Conservation (phyloP, 2,113 vertebrate genomes). For the Phodopus roborovskii region DNA sequence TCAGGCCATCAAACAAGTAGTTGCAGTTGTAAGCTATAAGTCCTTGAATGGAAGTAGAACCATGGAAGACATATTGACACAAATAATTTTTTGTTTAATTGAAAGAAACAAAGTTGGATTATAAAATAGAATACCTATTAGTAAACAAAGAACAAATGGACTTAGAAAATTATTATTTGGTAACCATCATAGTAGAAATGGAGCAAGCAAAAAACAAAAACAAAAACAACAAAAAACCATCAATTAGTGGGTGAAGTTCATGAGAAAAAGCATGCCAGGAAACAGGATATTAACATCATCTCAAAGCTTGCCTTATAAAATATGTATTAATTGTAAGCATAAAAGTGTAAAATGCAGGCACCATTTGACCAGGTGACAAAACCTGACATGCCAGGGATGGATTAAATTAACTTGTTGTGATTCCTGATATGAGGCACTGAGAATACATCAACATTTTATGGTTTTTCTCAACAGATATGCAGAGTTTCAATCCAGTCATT, state of each 20-base stretch:
- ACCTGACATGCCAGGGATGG: not conserved
- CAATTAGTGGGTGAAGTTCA: slow-evolving; percentile 33
- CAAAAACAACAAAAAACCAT: no score
- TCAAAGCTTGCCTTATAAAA: not conserved
- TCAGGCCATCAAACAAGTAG: slow-evolving; percentile 26
- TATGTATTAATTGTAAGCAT: slow-evolving; percentile 11
- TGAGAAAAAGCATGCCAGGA: not conserved
- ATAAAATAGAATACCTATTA: slow-evolving; percentile 44
- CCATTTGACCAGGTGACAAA: slow-evolving; percentile 28
- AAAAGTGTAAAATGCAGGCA: not conserved
- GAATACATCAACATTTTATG: not conserved
- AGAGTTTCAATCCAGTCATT: not conserved
- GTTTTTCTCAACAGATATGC: not conserved
- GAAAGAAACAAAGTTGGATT: not conserved
- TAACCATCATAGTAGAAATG: slow-evolving; percentile 10
- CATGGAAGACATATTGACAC: not conserved
- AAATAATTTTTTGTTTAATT: not conserved
- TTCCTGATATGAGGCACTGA: not conserved
- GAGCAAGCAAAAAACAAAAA: not conserved
- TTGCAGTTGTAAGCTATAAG: not conserved
- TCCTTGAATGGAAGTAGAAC: slow-evolving; percentile 37
- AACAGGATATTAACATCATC: not conserved
- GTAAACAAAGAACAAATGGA: not conserved
- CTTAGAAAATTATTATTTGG: slow-evolving; percentile 10
- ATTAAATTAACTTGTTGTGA: not conserved